Evolutionary conservation across 2,113 vertebrate species (phyloP).

Genomic region (Entosphenus tridentatus): DNA sequence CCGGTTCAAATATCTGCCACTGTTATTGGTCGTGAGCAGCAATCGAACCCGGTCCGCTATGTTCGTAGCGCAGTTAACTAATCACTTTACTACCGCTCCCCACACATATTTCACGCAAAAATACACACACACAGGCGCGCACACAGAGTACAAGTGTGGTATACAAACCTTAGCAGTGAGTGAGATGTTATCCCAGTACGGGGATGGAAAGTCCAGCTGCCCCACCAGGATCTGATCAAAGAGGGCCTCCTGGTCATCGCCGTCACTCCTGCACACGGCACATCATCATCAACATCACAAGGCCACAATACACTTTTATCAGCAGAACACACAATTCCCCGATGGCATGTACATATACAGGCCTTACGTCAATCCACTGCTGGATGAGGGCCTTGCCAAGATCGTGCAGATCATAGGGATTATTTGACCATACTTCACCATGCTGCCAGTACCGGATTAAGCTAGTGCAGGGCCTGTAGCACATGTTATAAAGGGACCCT

Average conservation of each 20-base stretch:
- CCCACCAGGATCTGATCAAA: constrained; percentile 88
- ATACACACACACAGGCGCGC: background rate
- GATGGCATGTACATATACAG: constrained; percentile 2
- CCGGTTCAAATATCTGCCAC: no score
- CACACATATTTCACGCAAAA: background rate
- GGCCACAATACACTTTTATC: background rate
- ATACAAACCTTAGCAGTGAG: constrained; percentile 58
- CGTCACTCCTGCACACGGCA: constrained; percentile 36
- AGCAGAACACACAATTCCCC: background rate
- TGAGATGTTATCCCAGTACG: constrained; percentile 91
- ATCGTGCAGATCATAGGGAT: no score
- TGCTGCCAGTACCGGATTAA: no score
- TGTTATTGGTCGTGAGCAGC: no score
- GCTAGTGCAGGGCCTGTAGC: no score
- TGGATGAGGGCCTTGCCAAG: no score
- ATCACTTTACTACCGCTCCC: no score
- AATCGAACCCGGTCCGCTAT: no score
- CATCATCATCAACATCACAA: background rate
- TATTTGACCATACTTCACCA: no score
- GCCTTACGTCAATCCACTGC: no score
- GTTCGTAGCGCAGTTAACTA: no score
- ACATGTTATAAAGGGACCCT: no score
- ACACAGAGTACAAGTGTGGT: background rate
- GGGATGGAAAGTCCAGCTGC: constrained; percentile 65
- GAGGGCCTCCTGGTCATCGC: constrained; percentile 74